A percentile compares a stretch with the other conserved stretches of the same genome.
These are phyloP conservation scores for Dermolepida albohirtum DNA, from an alignment of 2,888 invertebrate genomes.

Conservation along the genomic window DNA sequence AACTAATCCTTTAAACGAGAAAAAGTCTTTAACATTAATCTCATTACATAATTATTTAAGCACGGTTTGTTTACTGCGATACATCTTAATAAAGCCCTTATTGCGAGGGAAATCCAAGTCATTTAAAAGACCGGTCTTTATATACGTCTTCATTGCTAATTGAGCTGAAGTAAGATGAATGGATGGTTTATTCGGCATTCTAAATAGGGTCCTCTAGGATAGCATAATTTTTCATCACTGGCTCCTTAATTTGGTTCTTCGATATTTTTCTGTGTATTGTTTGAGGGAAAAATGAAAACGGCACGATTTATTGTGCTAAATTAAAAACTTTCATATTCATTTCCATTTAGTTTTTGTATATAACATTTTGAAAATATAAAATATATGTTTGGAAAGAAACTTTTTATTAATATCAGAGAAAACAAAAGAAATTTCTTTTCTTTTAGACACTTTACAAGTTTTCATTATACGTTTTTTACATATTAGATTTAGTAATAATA, in stretches of 20 bases:
- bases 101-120: conserved; percentile 51
- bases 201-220: conserved; percentile 46
- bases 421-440: too few relatives aligned
- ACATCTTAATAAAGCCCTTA: conserved; percentile 55
- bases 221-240: conserved; percentile 47
- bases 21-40: conserved; percentile 31
- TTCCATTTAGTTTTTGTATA: too few relatives aligned
- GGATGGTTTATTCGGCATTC: conserved; percentile 52
- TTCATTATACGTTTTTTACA: too few relatives aligned
- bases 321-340: too few relatives aligned
- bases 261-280: conserved; percentile 23
- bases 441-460: too few relatives aligned
- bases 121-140: conserved; percentile 49
- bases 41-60: conserved; percentile 45
- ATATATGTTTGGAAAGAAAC: too few relatives aligned
- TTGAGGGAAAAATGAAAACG: background rate
- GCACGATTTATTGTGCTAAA: background rate
- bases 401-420: too few relatives aligned
- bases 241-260: conserved; percentile 54
- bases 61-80: conserved; percentile 47
- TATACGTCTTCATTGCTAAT: conserved; percentile 52
- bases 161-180: conserved; percentile 54
- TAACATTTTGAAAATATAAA: too few relatives aligned
- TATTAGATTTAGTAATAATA: too few relatives aligned
- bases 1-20: conserved; percentile 14